Evolutionary conservation across 2,888 invertebrate species (phyloP), one percentile per base, ranked within the genome.

Genomic region (Cybosia mesomella): DNA sequence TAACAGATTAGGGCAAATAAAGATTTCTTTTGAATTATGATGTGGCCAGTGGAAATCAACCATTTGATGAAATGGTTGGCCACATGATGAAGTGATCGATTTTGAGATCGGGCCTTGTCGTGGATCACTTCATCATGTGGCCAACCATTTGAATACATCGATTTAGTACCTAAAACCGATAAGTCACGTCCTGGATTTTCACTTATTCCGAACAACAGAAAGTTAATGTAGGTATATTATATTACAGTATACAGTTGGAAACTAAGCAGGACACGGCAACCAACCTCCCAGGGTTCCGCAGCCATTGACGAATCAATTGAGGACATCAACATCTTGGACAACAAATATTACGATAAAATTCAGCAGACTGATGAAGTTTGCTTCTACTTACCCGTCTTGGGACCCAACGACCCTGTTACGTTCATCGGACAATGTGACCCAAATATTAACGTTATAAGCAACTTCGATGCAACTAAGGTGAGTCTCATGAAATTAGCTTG

Each of bases 181-280:
- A 9, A 8, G n/a, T n/a, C n/a, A n/a, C n/a, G n/a, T n/a, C n/a
- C n/a, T n/a, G n/a, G n/a, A n/a, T n/a, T n/a, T n/a, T n/a, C n/a
- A n/a, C n/a, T n/a, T n/a, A n/a, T n/a, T n/a, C n/a, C n/a, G n/a
- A 1, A 36, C 7, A 39, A 22, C 36, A 9, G 43, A 18, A 18
- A 43, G 4, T 4, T 36, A 21, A 43, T 43, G 10, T 43, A n/a
- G n/a, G 58, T 15, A n/a, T 24, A 54, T 69, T 66, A 53, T 64
- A 54, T 67, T 68, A 15, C 70, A 88, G 88, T 89, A 1, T 81
- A 80, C 76, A 91, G 91, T 65, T 93, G 93, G 93, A 92, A 92
- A 72, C 77, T 93, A 0, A 91, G 92, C 69, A 86, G 89, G 24
- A 80, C 85, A 0, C 86, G 80, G 43, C 67, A 74, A 32, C 76